Evolutionary conservation across 2,888 invertebrate species (phyloP).

Genomic region (Pheosia tremula): DNA sequence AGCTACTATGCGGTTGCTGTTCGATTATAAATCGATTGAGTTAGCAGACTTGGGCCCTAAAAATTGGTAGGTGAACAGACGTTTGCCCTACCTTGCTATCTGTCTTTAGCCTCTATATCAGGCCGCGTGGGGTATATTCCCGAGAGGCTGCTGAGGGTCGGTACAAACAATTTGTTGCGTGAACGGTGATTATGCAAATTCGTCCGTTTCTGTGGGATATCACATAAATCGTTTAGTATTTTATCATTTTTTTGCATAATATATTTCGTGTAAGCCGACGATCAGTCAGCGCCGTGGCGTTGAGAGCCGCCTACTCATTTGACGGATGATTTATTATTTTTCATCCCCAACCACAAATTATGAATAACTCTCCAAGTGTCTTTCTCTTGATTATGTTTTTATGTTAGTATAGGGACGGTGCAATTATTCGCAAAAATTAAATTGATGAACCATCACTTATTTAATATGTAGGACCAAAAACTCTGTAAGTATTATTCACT

Average conservation of each 20-base stretch:
- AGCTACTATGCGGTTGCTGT: no score
- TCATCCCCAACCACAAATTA: constrained; percentile 33
- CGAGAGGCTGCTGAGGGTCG: background rate
- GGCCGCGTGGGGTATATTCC: no score
- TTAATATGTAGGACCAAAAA: no score
- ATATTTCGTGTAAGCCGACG: constrained; percentile 67
- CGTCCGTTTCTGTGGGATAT: constrained; percentile 59
- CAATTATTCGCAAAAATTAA: background rate
- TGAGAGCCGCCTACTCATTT: constrained; percentile 57
- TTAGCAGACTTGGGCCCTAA: no score
- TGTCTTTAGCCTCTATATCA: no score
- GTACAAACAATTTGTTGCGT: constrained; percentile 13
- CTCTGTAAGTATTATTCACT: no score
- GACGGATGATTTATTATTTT: constrained; percentile 57
- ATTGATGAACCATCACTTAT: no score
- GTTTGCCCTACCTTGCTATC: no score
- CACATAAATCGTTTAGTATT: constrained; percentile 78
- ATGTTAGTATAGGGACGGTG: background rate
- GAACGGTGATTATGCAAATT: constrained; percentile 73
- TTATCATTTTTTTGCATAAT: constrained; percentile 74
- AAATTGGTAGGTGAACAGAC: no score
- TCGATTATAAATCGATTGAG: no score
- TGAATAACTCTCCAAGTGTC: constrained; percentile 19
- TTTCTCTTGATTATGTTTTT: constrained; percentile 18
- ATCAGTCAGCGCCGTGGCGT: constrained; percentile 61